Evolutionary conservation across 2,797 vertebrate species (phyloP).

Genomic region (Capromys pilorides): DNA sequence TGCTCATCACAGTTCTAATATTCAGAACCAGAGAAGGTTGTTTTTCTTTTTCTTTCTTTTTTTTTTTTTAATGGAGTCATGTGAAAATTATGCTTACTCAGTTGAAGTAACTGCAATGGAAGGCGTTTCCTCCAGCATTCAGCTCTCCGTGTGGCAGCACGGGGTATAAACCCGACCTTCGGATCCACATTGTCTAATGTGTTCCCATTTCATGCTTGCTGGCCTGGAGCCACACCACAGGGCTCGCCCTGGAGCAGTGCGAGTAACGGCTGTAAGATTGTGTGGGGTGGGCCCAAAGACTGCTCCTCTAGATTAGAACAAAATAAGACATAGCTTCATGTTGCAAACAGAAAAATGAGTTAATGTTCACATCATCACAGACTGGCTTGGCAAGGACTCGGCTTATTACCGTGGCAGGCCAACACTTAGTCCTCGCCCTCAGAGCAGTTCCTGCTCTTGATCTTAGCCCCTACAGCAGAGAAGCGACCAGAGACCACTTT

Average conservation of each 20-base stretch:
- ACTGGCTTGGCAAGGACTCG: neutral
- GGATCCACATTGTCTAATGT: neutral
- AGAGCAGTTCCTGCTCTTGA: neutral
- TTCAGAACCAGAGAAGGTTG: slow-evolving; percentile 68
- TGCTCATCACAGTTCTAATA: slow-evolving; percentile 77
- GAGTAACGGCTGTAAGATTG: slow-evolving; percentile 49
- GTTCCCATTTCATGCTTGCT: neutral
- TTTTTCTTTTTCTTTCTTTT: neutral
- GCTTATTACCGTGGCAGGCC: neutral
- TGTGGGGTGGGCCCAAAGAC: neutral
- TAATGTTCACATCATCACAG: slow-evolving; percentile 42
- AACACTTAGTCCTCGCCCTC: neutral
- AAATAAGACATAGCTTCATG: neutral
- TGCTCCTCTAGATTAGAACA: neutral
- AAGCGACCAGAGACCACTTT: neutral
- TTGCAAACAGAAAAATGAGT: neutral
- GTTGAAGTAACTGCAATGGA: slow-evolving; percentile 57
- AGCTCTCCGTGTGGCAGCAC: neutral
- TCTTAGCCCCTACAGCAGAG: no score
- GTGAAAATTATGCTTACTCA: slow-evolving; percentile 71
- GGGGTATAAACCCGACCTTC: neutral
- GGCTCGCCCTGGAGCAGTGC: slow-evolving; percentile 4
- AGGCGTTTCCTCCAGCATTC: slow-evolving; percentile 35
- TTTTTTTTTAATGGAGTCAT: slow-evolving; percentile 62
- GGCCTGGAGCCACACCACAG: slow-evolving; percentile 1